Percentiles rank a stretch among this genome's conserved stretches.
These are phyloP conservation scores for Campylomormyrus tamandua DNA, from an alignment of 2,113 vertebrate species.

Conservation along the genomic window DNA sequence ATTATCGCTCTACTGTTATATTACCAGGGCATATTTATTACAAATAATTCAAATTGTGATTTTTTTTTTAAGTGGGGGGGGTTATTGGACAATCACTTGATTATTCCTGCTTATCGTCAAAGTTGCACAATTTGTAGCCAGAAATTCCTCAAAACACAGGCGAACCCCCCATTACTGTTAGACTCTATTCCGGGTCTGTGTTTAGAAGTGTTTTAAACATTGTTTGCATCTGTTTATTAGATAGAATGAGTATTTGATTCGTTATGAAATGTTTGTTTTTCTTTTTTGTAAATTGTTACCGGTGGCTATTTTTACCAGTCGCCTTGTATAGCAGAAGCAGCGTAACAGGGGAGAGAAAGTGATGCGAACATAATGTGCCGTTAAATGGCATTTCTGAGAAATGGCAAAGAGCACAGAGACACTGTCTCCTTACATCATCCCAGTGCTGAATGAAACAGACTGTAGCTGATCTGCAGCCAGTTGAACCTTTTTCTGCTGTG, in stretches of 20 bases:
- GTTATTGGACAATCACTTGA: neutral
- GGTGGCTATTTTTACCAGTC: neutral
- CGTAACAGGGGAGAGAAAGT: neutral
- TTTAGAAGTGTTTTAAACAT: neutral
- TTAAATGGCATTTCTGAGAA: neutral
- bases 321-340: neutral
- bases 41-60: neutral
- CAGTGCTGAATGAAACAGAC: neutral
- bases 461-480: neutral
- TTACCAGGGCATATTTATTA: neutral
- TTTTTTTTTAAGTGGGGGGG: neutral
- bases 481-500: neutral
- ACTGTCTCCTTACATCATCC: neutral
- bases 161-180: neutral
- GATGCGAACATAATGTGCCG: neutral
- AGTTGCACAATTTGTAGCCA: neutral
- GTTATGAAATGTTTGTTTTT: neutral
- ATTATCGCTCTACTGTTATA: neutral
- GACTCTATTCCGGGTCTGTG: neutral
- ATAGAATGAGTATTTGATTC: neutral
- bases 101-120: neutral
- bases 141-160: neutral
- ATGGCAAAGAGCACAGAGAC: neutral
- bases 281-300: neutral
- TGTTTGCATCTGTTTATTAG: neutral